Evolutionary conservation across 2,113 vertebrate species (phyloP), one percentile per base, ranked within the genome.

Genomic region (Tricholaema leucomelas): DNA sequence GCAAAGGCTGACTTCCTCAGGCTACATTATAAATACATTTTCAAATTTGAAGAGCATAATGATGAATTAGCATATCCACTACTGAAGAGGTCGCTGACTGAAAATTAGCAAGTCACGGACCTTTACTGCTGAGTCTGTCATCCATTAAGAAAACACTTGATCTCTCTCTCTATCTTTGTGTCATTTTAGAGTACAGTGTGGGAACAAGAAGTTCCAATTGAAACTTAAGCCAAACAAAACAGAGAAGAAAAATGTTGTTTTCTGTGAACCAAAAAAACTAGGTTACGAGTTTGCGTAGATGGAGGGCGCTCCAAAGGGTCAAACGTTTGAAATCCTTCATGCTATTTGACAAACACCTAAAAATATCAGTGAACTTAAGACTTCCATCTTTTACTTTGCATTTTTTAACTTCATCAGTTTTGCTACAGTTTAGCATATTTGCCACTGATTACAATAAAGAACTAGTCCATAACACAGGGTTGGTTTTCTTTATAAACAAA

Each of bases 161-260:
- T 94, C 84, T 90, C 42, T 56, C 87, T 66, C 42, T 67, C 46
- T 63, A 52, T 60, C 59, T 91, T 64, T 55, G 13, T 97, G 90
- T 95, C 91, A 86, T 94, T 97, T 95, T 91, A 95, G 95, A 92
- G 87, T 81, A 93, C 67, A 85, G 95, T 97, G 96, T 98, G 97
- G 97, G 98, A 98, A 98, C 97, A 65, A 96, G 88, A 89, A 96
- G 79, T 97, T 97, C 90, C 85, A 96, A 92, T 65, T 87, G 90
- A 96, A 96, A 96, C 90, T 88, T 77, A 92, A 93, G 97, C 97
- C 97, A 98, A 98, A 95, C 93, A 96, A 97, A 98, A 97, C 93
- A 97, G 90, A 96, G 25, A 75, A 96, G 91, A 94, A 93, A 96
- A 96, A 97, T 95, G 79, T 94, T 95, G 79, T 87, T 96, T 96